phyloP scores from a whole-genome alignment of 2,888 invertebrate species.

The Panopea generosa region DNA sequence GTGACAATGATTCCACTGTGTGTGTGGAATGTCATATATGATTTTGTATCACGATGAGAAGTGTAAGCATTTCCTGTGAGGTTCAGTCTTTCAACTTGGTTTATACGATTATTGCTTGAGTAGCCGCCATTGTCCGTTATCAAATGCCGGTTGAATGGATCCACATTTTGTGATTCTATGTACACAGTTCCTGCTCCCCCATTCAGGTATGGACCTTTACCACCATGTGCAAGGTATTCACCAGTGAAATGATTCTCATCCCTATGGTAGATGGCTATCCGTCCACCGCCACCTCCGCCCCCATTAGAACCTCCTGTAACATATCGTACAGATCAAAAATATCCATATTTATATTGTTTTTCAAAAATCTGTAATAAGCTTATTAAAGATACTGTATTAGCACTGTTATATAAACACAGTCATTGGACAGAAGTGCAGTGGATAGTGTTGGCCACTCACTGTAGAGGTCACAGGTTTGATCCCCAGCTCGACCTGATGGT shows the following conservation, averaged over 20 bases:
- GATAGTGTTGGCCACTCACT: no score
- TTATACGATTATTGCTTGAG: constrained; percentile 61
- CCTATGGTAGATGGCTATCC: constrained; percentile 75
- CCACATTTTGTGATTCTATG: constrained; percentile 43
- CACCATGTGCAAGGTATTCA: constrained; percentile 68
- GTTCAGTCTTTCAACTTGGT: constrained; percentile 63
- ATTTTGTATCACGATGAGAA: constrained; percentile 1
- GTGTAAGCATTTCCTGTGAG: constrained; percentile 39
- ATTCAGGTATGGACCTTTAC: constrained; percentile 57
- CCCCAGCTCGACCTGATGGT: no score
- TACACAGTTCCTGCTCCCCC: constrained; percentile 75
- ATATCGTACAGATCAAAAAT: not conserved
- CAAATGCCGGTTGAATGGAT: constrained; percentile 37
- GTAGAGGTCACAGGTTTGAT: no score
- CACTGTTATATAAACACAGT: no score
- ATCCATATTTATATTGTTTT: not conserved
- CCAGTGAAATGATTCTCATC: constrained; percentile 72
- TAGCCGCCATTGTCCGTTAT: constrained; percentile 67
- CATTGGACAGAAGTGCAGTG: no score
- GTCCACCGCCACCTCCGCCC: constrained; percentile 76
- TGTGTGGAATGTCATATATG: constrained; percentile 42
- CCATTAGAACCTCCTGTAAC: constrained; percentile 60
- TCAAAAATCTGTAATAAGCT: not conserved
- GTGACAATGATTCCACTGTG: constrained; percentile 61
- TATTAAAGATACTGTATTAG: not conserved